These are phyloP conservation scores for Drosophila colorata DNA, from an alignment of 2,888 invertebrate species.

Conservation along the genomic window DNA sequence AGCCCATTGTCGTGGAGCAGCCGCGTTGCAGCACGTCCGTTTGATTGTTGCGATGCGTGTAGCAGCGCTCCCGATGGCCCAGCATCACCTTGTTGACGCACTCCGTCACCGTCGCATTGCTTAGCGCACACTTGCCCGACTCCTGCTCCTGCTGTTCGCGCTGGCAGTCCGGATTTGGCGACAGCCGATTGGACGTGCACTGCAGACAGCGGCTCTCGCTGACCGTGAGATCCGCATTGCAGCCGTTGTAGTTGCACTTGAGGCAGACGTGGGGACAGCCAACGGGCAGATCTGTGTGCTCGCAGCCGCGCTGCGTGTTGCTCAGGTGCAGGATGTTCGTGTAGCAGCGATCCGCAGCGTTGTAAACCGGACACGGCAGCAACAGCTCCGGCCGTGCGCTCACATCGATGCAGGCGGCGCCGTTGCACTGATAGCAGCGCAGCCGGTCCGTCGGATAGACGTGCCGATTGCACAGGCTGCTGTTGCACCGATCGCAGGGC, in stretches of 20 bases:
- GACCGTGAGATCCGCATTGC: constrained; percentile 74
- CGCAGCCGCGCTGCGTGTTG: constrained; percentile 78
- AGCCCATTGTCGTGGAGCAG: constrained; percentile 79
- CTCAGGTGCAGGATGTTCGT: constrained; percentile 73
- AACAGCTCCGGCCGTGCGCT: constrained; percentile 46
- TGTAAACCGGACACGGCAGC: constrained; percentile 77
- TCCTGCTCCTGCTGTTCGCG: constrained; percentile 51
- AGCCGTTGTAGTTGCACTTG: constrained; percentile 80
- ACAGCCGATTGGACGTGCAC: constrained; percentile 59
- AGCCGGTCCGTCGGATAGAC: constrained; percentile 75
- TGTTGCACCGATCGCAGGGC: constrained; percentile 75
- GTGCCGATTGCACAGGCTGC: constrained; percentile 77
- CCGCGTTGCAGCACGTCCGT: constrained; percentile 77
- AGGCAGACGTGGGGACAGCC: constrained; percentile 75
- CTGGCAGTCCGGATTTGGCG: constrained; percentile 65
- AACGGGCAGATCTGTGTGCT: constrained; percentile 63
- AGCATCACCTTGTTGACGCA: constrained; percentile 77
- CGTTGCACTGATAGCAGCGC: constrained; percentile 80
- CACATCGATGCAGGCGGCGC: constrained; percentile 74
- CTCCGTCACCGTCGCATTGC: constrained; percentile 51
- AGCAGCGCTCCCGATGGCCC: constrained; percentile 77
- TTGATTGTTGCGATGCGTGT: constrained; percentile 70
- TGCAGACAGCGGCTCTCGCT: constrained; percentile 65
- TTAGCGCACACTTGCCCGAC: constrained; percentile 48
- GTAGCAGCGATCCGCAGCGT: constrained; percentile 75